These are phyloP conservation scores for Chelidonichthys spinosus DNA, from an alignment of 2,797 vertebrate genomes.

Conservation along the genomic window DNA sequence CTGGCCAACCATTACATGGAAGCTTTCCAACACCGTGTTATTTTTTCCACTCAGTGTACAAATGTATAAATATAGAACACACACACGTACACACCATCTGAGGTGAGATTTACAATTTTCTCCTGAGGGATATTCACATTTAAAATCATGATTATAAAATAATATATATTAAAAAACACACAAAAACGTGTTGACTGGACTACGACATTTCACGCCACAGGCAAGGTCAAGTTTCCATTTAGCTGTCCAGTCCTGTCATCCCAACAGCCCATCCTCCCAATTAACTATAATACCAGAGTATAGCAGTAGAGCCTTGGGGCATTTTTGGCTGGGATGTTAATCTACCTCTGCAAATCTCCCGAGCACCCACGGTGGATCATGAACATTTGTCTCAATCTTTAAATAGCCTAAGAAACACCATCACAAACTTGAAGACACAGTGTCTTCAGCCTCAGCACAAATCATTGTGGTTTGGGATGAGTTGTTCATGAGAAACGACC, in stretches of 20 bases:
- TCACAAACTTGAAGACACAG: conserved; percentile 31
- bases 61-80: conserved; percentile 12
- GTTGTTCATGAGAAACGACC: conserved; percentile 9
- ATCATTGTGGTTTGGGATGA: not conserved
- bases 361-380: conserved; percentile 41
- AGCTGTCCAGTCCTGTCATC: conserved; percentile 35
- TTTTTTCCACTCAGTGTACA: conserved; percentile 40
- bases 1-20: conserved; percentile 21
- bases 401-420: conserved; percentile 61
- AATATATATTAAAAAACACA: conserved; percentile 2
- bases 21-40: conserved; percentile 18
- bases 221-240: conserved; percentile 42
- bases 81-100: conserved; percentile 9
- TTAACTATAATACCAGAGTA: conserved; percentile 45
- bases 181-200: not conserved
- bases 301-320: conserved; percentile 37
- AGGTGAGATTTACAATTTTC: conserved; percentile 12
- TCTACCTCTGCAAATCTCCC: conserved; percentile 57
- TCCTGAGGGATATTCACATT: conserved; percentile 13
- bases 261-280: conserved; percentile 37
- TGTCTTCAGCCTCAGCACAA: conserved; percentile 20
- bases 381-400: conserved; percentile 52
- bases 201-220: conserved; percentile 21
- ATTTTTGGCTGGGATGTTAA: conserved; percentile 57
- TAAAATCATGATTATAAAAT: not conserved